Conservation (phyloP, 2,113 vertebrate species). For the Euleptes europaea region DNA sequence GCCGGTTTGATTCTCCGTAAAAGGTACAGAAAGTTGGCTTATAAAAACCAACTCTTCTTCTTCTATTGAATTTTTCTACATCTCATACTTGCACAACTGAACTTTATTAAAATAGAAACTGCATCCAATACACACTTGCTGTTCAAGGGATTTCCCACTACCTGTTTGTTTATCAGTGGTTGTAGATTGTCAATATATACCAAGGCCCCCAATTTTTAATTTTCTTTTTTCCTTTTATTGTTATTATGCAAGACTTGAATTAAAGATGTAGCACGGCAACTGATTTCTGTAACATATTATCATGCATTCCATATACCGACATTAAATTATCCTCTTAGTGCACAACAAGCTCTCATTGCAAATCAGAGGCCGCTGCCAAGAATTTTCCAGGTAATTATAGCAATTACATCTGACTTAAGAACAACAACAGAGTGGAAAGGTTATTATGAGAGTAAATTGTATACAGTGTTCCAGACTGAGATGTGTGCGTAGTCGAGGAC, state of each 20-base stretch:
- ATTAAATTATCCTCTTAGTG: conserved; percentile 52
- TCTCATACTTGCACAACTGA: not conserved
- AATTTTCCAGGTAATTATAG: conserved; percentile 67
- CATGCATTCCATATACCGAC: conserved; percentile 57
- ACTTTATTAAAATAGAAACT: conserved; percentile 2
- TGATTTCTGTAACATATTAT: conserved; percentile 43
- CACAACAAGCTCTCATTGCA: conserved; percentile 60
- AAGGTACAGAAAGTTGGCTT: no score
- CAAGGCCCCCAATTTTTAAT: not conserved
- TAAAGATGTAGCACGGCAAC: conserved; percentile 28
- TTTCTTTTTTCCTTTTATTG: conserved; percentile 8
- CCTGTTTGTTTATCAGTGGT: conserved; percentile 28
- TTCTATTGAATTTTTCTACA: not conserved
- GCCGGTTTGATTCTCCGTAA: no score
- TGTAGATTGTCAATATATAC: conserved; percentile 6
- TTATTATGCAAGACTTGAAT: not conserved
- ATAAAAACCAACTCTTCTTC: no score
- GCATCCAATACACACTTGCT: not conserved
- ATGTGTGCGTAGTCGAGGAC: conserved; percentile 25
- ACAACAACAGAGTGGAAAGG: conserved; percentile 53
- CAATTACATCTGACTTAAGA: conserved; percentile 57
- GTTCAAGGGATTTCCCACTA: not conserved
- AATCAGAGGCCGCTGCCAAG: conserved; percentile 62
- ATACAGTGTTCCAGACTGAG: conserved; percentile 21
- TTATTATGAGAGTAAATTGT: conserved; percentile 34